These are phyloP conservation scores for Synanthedon tipuliformis DNA, from an alignment of 2,888 invertebrate species.

Conservation along the genomic window DNA sequence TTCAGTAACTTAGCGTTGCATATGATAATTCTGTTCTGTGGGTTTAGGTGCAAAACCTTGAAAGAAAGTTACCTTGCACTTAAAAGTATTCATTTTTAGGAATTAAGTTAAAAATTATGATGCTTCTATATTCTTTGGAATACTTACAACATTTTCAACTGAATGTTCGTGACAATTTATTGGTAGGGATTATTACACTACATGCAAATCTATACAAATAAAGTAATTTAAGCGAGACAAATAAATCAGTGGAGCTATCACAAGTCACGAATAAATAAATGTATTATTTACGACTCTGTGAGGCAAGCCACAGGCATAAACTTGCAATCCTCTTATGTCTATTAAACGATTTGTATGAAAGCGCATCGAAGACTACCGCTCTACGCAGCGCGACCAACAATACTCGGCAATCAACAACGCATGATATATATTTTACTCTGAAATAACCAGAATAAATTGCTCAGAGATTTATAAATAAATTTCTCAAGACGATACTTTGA, in stretches of 20 bases:
- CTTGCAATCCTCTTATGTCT: conserved; percentile 1
- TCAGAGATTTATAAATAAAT: background rate
- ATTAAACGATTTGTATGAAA: conserved; percentile 20
- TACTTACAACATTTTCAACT: too few species aligned
- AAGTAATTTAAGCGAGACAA: conserved; percentile 35
- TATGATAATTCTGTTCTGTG: too few species aligned
- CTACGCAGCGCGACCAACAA: conserved; percentile 30
- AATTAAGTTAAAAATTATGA: too few species aligned
- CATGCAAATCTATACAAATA: conserved; percentile 19
- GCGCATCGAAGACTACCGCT: conserved; percentile 26
- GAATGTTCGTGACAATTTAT: too few species aligned
- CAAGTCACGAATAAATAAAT: conserved; percentile 21
- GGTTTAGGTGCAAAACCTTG: too few species aligned
- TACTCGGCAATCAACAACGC: conserved; percentile 34
- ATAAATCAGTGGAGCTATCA: conserved; percentile 48
- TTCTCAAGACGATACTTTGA: too few species aligned
- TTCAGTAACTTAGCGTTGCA: too few species aligned
- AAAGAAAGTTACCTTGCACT: too few species aligned
- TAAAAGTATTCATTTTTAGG: too few species aligned
- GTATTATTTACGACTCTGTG: conserved; percentile 20
- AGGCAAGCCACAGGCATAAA: background rate
- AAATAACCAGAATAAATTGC: background rate
- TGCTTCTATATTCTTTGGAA: too few species aligned
- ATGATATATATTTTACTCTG: conserved; percentile 18
- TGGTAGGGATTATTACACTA: too few species aligned